A percentile compares a stretch with the other conserved stretches of the same genome.
These are phyloP conservation scores for Poeciliopsis occidentalis DNA, from an alignment of 2,113 vertebrate species.

Conservation along the genomic window DNA sequence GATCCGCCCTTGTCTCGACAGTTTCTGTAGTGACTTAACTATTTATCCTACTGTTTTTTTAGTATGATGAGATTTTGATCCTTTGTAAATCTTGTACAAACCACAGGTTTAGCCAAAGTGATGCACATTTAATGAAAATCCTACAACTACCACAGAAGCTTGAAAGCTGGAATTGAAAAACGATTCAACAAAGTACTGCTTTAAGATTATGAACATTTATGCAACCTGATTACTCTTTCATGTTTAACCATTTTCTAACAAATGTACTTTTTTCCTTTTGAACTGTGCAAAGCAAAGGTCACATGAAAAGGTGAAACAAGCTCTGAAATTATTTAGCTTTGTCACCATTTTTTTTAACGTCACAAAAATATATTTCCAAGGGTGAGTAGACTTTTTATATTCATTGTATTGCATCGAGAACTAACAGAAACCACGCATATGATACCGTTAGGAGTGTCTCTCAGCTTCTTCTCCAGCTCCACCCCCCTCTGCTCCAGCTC, in stretches of 20 bases:
- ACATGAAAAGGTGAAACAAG: too few relatives aligned
- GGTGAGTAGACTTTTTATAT: not conserved
- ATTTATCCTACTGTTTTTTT: not conserved
- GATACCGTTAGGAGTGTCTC: constrained; percentile 86
- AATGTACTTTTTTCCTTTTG: not conserved
- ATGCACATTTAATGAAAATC: not conserved
- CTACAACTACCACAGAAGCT: not conserved
- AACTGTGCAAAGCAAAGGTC: not conserved
- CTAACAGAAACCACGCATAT: too few relatives aligned
- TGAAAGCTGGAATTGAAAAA: not conserved
- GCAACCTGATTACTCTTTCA: too few relatives aligned
- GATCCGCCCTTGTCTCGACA: too few relatives aligned
- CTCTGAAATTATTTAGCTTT: not conserved
- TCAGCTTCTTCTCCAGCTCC: constrained; percentile 89
- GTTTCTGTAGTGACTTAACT: not conserved
- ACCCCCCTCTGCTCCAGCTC: constrained; percentile 92
- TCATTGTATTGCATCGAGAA: too few relatives aligned
- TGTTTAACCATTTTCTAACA: not conserved
- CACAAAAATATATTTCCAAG: not conserved
- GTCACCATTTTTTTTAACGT: not conserved
- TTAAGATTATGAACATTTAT: not conserved
- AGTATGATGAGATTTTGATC: not conserved
- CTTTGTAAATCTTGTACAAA: not conserved
- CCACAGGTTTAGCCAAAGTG: not conserved
- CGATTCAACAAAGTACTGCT: not conserved